Conservation (phyloP, 2,797 vertebrate species). For the Strix occidentalis region DNA sequence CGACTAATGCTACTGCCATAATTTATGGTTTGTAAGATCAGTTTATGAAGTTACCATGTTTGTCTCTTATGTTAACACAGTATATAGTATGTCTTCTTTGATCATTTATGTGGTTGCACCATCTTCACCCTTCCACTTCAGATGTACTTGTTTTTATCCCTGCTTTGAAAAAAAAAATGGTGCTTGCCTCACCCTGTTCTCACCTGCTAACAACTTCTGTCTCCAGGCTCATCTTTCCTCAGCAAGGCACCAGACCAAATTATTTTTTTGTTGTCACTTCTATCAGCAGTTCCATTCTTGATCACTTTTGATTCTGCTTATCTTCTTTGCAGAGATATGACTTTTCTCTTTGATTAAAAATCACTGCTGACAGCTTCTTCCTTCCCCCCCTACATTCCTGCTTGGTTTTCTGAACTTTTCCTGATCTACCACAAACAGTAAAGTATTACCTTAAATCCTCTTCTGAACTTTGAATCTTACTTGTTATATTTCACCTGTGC, state of each 20-base stretch:
- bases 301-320: conserved; percentile 8
- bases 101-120: not conserved
- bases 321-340: not conserved
- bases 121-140: not conserved
- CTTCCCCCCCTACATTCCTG: not conserved
- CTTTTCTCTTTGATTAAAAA: conserved; percentile 11
- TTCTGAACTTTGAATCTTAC: not conserved
- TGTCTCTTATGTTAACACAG: not conserved
- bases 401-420: not conserved
- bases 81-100: not conserved
- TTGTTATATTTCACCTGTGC: not conserved
- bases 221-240: not conserved
- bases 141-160: not conserved
- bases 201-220: conserved; percentile 16
- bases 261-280: not conserved
- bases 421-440: not conserved
- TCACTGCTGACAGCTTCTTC: not conserved
- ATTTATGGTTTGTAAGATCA: not conserved
- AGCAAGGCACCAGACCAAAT: not conserved
- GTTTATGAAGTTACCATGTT: not conserved
- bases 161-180: not conserved
- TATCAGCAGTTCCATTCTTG: not conserved
- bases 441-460: not conserved
- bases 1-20: not conserved
- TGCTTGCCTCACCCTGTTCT: not conserved